Conservation (phyloP, 2,113 vertebrate genomes). For the Trematomus loennbergii region DNA sequence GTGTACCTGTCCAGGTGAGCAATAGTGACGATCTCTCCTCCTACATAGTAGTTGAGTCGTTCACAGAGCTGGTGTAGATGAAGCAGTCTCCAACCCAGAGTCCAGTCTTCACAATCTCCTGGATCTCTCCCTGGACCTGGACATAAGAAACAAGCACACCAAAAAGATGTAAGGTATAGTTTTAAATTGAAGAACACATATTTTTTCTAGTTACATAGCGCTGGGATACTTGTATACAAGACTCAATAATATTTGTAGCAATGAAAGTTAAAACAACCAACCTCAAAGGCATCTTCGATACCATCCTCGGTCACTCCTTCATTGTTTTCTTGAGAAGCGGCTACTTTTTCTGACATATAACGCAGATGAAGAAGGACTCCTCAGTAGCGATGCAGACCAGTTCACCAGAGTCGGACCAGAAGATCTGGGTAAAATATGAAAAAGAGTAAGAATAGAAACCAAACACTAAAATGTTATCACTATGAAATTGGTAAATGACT, state of each 20-base stretch:
- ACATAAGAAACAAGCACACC: slow-evolving; percentile 29
- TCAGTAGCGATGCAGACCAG: slow-evolving; percentile 99
- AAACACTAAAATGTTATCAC: too few species aligned
- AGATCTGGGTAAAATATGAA: slow-evolving; percentile 86
- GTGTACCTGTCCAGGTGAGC: slow-evolving; percentile 96
- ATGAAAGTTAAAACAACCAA: slow-evolving; percentile 29
- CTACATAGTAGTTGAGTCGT: slow-evolving; percentile 98
- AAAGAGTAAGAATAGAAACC: background rate
- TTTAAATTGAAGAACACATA: background rate
- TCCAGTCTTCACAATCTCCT: slow-evolving; percentile 98
- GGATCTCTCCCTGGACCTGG: slow-evolving; percentile 98
- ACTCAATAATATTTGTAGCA: background rate
- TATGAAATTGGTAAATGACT: too few species aligned
- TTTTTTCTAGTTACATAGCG: background rate
- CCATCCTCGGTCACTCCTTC: slow-evolving; percentile 98
- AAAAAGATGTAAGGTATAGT: background rate
- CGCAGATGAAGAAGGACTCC: slow-evolving; percentile 99
- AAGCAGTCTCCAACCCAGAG: slow-evolving; percentile 99
- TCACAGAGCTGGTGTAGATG: slow-evolving; percentile 99
- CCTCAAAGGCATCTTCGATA: slow-evolving; percentile 99
- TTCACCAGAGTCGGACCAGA: slow-evolving; percentile 99
- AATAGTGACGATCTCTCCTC: slow-evolving; percentile 99
- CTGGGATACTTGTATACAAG: too few species aligned
- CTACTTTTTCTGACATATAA: slow-evolving; percentile 95
- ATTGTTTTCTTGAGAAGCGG: slow-evolving; percentile 95